Evolutionary conservation across 2,888 invertebrate genomes (phyloP), one percentile per base, ranked within the genome.

Genomic region (Muscina levida): DNA sequence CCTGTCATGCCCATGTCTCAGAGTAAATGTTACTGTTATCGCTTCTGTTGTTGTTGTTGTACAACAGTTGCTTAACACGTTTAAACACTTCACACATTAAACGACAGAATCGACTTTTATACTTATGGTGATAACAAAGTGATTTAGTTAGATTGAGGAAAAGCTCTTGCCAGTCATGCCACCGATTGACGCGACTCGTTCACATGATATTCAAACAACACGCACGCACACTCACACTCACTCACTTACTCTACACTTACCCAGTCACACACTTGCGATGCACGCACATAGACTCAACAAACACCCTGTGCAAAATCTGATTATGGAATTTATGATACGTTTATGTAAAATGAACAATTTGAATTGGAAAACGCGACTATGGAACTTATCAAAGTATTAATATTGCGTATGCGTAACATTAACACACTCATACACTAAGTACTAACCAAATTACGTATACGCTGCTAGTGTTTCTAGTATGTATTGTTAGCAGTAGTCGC

Each of bases 81-180:
- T 66, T 66, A 62, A 67, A 71, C 65, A 59, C 56, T 78, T 78
- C 17, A 74, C 71, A 71, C 74, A 42, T 78, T 74, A 74, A 78
- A 78, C 57, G 78, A 74, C 65, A 70, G 72, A 78, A 74, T 39
- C 22, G 73, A 66, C 70, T 70, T 73, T 46, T 65, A 66, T 48
- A 2, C 37, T 44, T 67, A 48, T 48, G 56, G 71, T 62, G 74
- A 73, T 79, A 79, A 79, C 75, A 74, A 59, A 44, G 71, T 75
- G 71, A 79, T 72, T 79, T 59, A 71, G 46, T 51, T 48, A 67
- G 71, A 79, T 67, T 75, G 51, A 67, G 17, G 51, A 75, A 39
- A 46, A 51, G 17, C 67, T 72, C 31, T 56, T 44, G 53, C 46
- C 44, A 72, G 66, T 71, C 65, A 48, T 46, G 37, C 57, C 22